phyloP scores from a whole-genome alignment of 37 sponge, comb jelly and placozoan species.

The Ephydatia muelleri region DNA sequence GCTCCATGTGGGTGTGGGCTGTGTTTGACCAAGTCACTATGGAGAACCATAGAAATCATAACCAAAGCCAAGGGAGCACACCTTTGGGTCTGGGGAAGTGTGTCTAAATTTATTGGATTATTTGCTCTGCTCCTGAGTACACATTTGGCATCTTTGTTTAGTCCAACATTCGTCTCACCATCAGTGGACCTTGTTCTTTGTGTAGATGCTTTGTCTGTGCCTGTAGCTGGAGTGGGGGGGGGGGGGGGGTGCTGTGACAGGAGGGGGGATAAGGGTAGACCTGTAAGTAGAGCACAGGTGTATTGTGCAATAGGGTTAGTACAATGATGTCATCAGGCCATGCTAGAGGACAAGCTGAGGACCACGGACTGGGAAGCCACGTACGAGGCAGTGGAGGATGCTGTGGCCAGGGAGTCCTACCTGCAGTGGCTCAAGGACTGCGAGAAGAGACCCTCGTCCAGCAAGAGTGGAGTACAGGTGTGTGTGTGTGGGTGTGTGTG shows the following conservation, averaged over 20 bases:
- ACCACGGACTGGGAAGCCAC: constrained; percentile 87
- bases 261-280: too few relatives aligned
- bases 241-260: neutral
- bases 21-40: too few relatives aligned
- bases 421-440: constrained; percentile 81
- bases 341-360: constrained; percentile 84
- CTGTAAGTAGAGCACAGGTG: too few relatives aligned
- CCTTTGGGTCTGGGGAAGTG: too few relatives aligned
- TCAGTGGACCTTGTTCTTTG: too few relatives aligned
- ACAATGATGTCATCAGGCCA: constrained; percentile 41
- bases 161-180: too few relatives aligned
- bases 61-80: neutral
- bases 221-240: neutral
- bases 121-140: neutral
- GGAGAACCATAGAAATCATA: neutral
- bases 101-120: too few relatives aligned
- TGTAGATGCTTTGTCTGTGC: neutral
- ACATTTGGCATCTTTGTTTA: too few relatives aligned
- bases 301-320: too few relatives aligned
- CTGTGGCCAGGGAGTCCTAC: constrained; percentile 93
- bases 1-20: neutral
- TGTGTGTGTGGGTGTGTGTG: constrained; percentile 10
- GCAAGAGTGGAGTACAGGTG: neutral
- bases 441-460: constrained; percentile 24
- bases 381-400: constrained; percentile 84